Evolutionary conservation across 2,797 vertebrate genomes (phyloP), one percentile per base, ranked within the genome.

Genomic region (Orestias chungarensis): DNA sequence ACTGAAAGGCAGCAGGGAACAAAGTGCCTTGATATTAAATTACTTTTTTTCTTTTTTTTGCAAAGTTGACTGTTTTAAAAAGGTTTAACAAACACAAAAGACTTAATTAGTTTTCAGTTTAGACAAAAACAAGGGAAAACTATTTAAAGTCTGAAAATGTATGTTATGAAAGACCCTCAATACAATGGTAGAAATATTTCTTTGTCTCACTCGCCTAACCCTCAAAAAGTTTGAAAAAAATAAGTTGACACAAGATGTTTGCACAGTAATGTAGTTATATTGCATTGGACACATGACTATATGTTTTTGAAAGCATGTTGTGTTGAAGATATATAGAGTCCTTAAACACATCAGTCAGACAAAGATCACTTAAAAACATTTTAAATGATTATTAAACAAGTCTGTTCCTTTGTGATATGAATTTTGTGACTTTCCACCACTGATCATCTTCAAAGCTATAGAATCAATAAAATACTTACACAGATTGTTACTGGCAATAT

Each of bases 61-160:
- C 50, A 29, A n/a, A 29, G 38, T 38, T 38, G 38, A 38, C 4
- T 38, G 38, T 38, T 38, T 38, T 52, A 4, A 7, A 54, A 27
- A 55, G 27, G 54, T 55, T 55, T 55, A 55, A 31, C 54, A 31
- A 55, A 55, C 50, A 27, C 54, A 55, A 29, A 54, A 54, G 25
- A 29, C 7, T 11, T 52, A 27, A 52, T 25, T 27, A 1, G 52
- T 29, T n/a, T n/a, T n/a, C 14, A 17, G 27, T 18, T 29, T 2
- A 17, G 52, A 29, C 27, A 29, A 29, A 2, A 27, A 54, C 29
- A 27, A 54, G 5, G 27, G 25, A 29, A 17, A 29, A 54, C 15
- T 8, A 29, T 3, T 1, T 18, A 17, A 54, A 27, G 50, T 15
- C 25, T 15, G 11, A 54, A 54, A 6, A 29, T 27, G n/a, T n/a